Evolutionary conservation across 2,888 invertebrate species (phyloP), one percentile per base, ranked within the genome.

Genomic region (Hirtodrosophila duncani): DNA sequence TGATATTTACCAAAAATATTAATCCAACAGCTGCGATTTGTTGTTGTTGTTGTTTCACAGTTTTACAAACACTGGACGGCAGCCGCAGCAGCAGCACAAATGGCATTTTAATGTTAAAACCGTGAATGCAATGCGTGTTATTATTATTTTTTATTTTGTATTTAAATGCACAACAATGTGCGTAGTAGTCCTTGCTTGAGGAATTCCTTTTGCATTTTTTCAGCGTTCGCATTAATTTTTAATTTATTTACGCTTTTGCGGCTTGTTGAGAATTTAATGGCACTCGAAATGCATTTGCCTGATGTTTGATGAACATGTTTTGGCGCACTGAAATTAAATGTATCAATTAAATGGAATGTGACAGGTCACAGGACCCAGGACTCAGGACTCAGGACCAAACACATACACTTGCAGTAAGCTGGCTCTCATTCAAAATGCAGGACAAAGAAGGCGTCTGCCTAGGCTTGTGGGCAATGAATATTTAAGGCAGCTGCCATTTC

Each of bases 101-200:
- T 78, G 63, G 79, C 81, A 67, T 75, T 74, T 79, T 59, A 81
- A 75, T 79, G 80, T 64, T 61, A 21, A 52, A 43, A 24, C n/a
- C 29, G 31, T 44, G 18, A 63, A 44, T 63, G 51, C 62, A 58
- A 59, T 13, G 17, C n/a, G 3, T 27, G 36, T 38, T 17, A 9
- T 17, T 5, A 8, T 13, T 7, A 13, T 6, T 34, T 13, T 18
- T 23, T 3, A 4, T 26, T 7, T 16, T 1, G 24, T n/a, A 14
- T 7, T 26, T 23, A 11, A 26, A 6, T 26, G 38, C 14, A 14
- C n/a, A 39, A 27, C 18, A 52, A 31, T 37, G 36, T 21, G 16
- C 31, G 6, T 17, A 23, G 16, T 49, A 46, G 18, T 34, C 21
- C 18, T 18, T 33, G 26, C 24, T 31, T 20, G 36, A 26, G 36